Conservation (phyloP, 2,797 vertebrate genomes). For the Vultur gryphus region DNA sequence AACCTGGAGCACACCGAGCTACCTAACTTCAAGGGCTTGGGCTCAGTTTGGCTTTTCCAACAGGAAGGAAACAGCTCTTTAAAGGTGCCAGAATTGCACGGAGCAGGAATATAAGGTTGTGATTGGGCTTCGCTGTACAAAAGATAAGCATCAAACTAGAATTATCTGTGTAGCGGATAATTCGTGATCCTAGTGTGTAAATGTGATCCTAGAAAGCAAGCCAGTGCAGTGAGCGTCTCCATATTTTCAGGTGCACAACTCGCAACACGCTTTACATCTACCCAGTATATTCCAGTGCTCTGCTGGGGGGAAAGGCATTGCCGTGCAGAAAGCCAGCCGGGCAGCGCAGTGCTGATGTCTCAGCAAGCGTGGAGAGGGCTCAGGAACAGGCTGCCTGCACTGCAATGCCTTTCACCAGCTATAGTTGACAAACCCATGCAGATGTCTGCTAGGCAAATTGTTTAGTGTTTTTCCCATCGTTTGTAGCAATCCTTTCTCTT, state of each 20-base stretch:
- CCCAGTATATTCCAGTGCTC: not conserved
- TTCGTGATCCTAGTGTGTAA: too few relatives aligned
- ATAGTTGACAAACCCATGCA: not conserved
- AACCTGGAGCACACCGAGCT: not conserved
- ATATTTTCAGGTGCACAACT: not conserved
- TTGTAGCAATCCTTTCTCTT: not conserved
- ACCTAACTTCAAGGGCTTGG: not conserved
- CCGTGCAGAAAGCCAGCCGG: not conserved
- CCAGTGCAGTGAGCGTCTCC: not conserved
- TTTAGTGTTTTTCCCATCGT: not conserved
- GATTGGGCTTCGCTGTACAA: not conserved
- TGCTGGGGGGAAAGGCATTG: not conserved
- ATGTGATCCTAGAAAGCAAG: not conserved
- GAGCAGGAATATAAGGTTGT: not conserved
- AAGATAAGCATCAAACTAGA: not conserved
- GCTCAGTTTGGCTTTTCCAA: not conserved
- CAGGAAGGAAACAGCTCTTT: not conserved
- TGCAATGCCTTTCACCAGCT: not conserved
- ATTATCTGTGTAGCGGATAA: not conserved
- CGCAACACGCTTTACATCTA: not conserved
- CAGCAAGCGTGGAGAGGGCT: rapidly evolving
- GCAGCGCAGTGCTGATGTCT: not conserved
- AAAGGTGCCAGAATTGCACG: not conserved
- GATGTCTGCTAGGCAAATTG: not conserved
- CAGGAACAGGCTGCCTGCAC: not conserved